A percentile compares a stretch with the other conserved stretches of the same genome.
phyloP scores from a whole-genome alignment of 1,140 invertebrate genomes.

The Panonychus citri region DNA sequence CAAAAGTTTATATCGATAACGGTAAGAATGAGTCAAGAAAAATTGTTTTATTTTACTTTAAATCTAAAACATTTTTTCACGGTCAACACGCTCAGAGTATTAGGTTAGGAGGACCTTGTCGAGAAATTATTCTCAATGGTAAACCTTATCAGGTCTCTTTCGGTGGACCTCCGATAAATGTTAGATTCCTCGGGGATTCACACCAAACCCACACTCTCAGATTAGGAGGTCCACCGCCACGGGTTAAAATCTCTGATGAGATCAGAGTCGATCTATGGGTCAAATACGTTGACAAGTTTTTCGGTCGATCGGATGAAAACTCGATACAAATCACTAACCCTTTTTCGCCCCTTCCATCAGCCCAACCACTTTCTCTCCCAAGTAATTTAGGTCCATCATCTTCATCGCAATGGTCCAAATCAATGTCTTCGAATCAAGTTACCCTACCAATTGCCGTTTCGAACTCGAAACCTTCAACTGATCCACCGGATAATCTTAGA shows the following conservation, averaged over 20 bases:
- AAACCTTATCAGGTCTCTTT: conserved; percentile 66
- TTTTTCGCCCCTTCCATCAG: too few relatives aligned
- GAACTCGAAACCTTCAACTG: too few relatives aligned
- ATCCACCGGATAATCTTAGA: conserved; percentile 39
- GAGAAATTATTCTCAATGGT: conserved; percentile 70
- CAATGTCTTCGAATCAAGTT: conserved; percentile 1
- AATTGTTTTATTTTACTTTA: conserved; percentile 13
- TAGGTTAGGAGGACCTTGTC: conserved; percentile 64
- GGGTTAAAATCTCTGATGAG: conserved; percentile 30
- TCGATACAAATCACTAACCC: too few relatives aligned
- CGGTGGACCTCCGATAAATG: conserved; percentile 62
- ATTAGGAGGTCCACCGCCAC: conserved; percentile 50
- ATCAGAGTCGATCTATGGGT: conserved; percentile 12
- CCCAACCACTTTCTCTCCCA: too few relatives aligned
- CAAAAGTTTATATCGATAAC: conserved; percentile 16
- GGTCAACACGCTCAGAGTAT: conserved; percentile 34
- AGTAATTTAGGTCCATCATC: too few relatives aligned
- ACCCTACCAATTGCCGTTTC: too few relatives aligned
- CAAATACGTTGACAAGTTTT: background rate
- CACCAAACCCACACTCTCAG: conserved; percentile 47
- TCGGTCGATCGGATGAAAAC: too few relatives aligned
- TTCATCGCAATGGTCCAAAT: too few relatives aligned
- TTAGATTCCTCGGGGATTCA: conserved; percentile 48
- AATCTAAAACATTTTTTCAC: conserved; percentile 3
- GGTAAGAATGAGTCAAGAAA: conserved; percentile 11